A percentile compares a stretch with the other conserved stretches of the same genome.
phyloP scores from a whole-genome alignment of 2,113 vertebrate species.

The Proterorhinus semilunaris region DNA sequence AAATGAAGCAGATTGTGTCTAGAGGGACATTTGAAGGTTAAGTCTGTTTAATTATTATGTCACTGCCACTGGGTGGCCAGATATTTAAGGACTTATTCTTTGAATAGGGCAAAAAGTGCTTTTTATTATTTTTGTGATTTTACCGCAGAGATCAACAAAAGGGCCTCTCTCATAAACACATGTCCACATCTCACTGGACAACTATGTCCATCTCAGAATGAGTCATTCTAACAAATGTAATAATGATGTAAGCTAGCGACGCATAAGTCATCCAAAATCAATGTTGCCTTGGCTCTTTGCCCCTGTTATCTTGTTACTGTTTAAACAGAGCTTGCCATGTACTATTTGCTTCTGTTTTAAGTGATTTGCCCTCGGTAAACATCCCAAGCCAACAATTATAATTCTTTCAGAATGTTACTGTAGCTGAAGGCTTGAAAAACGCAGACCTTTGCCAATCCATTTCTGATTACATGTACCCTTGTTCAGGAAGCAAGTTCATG shows the following conservation, averaged over 20 bases:
- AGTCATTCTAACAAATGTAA: conserved; percentile 47
- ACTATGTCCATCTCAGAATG: conserved; percentile 42
- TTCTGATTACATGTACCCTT: neutral
- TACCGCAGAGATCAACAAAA: neutral
- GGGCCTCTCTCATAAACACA: neutral
- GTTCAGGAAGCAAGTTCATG: neutral
- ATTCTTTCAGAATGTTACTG: conserved; percentile 1
- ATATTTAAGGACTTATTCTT: neutral
- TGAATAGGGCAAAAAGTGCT: neutral
- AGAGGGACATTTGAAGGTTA: neutral
- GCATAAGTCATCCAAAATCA: conserved; percentile 36
- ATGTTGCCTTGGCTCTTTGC: conserved; percentile 25
- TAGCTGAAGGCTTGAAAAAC: neutral
- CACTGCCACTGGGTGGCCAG: neutral
- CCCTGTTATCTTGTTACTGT: conserved; percentile 27
- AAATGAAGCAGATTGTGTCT: neutral
- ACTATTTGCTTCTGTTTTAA: conserved; percentile 42
- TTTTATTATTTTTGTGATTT: neutral
- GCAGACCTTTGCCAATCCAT: neutral
- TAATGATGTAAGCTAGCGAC: conserved; percentile 57
- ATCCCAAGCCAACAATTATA: conserved; percentile 15
- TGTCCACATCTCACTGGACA: conserved; percentile 28
- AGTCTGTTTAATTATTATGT: neutral
- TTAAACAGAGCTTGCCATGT: conserved; percentile 20
- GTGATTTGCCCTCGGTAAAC: conserved; percentile 33